Conservation (phyloP, 2,797 vertebrate species). For the Acropternis orthonyx region DNA sequence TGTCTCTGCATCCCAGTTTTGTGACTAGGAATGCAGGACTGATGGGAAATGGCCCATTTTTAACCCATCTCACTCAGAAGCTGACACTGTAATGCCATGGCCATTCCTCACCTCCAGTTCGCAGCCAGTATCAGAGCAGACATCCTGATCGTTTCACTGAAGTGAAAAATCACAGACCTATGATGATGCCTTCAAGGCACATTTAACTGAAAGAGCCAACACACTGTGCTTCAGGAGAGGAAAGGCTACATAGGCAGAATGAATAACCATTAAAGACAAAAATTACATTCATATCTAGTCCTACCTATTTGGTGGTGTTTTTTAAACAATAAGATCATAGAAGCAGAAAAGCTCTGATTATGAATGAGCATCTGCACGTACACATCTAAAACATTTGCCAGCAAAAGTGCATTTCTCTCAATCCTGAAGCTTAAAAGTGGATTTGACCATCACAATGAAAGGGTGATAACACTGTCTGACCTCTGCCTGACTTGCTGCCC, state of each 20-base stretch:
- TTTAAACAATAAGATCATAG: constrained; percentile 5
- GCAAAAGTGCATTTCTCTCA: constrained; percentile 87
- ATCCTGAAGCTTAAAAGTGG: constrained; percentile 86
- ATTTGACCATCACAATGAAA: constrained; percentile 89
- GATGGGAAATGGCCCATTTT: background rate
- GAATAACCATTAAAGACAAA: background rate
- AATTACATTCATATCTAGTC: background rate
- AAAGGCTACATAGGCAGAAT: background rate
- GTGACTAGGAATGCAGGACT: background rate
- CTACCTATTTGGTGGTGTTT: background rate
- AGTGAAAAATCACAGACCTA: background rate
- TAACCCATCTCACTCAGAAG: background rate
- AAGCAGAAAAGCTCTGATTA: constrained; percentile 49
- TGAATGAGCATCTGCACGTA: constrained; percentile 64
- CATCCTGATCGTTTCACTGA: background rate
- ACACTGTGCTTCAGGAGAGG: background rate
- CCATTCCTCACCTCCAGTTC: background rate
- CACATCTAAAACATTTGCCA: constrained; percentile 80
- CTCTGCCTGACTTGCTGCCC: constrained; percentile 77
- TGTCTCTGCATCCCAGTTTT: background rate
- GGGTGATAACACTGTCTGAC: constrained; percentile 84
- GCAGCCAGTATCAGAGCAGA: background rate
- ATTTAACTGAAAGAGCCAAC: background rate
- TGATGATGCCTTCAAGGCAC: background rate
- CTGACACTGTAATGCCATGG: background rate